Evolutionary conservation across 1,140 invertebrate species (phyloP).

Genomic region (Triops longicaudatus): DNA sequence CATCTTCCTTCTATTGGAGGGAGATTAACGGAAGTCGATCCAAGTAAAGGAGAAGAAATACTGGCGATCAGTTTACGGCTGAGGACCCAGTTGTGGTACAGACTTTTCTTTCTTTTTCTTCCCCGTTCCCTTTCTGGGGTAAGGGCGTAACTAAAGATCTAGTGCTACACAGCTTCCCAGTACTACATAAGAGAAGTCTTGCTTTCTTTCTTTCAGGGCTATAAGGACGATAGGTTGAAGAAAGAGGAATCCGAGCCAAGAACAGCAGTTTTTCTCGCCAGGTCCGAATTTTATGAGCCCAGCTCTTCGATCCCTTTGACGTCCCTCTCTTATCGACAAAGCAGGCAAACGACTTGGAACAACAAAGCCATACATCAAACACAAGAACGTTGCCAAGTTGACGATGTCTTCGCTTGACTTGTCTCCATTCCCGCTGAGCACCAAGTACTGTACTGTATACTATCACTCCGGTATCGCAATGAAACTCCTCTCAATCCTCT

Average conservation of each 20-base stretch:
- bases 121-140: background rate
- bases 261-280: background rate
- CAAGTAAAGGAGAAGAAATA: background rate
- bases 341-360: constrained; percentile 14
- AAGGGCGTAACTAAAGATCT: background rate
- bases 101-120: background rate
- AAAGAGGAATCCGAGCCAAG: constrained; percentile 1
- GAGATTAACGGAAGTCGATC: constrained; percentile 14
- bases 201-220: background rate
- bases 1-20: background rate
- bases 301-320: constrained; percentile 14
- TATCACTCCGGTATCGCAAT: background rate
- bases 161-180: background rate
- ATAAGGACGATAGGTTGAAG: background rate
- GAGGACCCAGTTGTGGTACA: background rate
- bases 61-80: constrained; percentile 1
- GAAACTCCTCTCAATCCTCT: background rate
- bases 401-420: constrained; percentile 11
- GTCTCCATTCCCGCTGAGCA: background rate
- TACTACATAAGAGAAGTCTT: background rate
- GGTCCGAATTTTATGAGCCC: background rate
- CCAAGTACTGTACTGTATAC: background rate
- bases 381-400: constrained; percentile 14
- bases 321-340: constrained; percentile 1
- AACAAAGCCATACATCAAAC: constrained; percentile 11